Base-by-base conservation (phyloP, 1,140 invertebrate species). In the Batillaria attramentaria region DNA sequence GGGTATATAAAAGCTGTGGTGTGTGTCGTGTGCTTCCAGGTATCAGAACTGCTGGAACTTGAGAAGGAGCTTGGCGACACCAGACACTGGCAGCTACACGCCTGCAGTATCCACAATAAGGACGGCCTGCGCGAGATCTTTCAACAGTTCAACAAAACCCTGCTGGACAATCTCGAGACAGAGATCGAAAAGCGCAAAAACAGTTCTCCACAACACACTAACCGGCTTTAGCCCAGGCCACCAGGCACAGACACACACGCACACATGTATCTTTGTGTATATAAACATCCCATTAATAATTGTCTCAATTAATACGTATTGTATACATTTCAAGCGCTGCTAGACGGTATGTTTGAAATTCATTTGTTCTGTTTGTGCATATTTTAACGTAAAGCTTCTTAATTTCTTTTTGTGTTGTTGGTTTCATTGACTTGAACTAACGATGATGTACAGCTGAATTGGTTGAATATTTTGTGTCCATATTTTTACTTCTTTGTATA, bases 41-140 rank as follows among this genome's bases (percentile, higher is more conserved):
- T 88, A 1, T 66, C 73, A 39, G 50, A 84, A 65, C 74, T 84
- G 31, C 72, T 88, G 68, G 85, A 87, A 6, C 43, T 87, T 18
- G 83, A 83, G 6, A 80, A 77, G 33, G 81, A 85, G 57, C 57
- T 83, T 0, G 69, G 62, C 0, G 70, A 79, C n/a, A 65, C 78
- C 6, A 66, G 86, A 28, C 73, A 84, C 31, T 87, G 85, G 85
- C 66, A 78, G 46, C 74, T 88, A 18, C 84, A 82, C n/a, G 69
- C 75, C 6, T 87, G 85, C 78, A 81, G 77, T 57, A 78, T 82
- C 2, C 70, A 74, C 16, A 77, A 87, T 74, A 87, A 83, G 74
- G 79, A 82, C 16, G 74, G 80, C 31, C 80, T 87, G 16, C 46
- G 70, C 42, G 65, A 74, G 70, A 86, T 83, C 13, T 88, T 88